A percentile compares a stretch with the other conserved stretches of the same genome.
Conservation (phyloP, 2,888 invertebrate genomes). For the Agonopterix alstromeriana region DNA sequence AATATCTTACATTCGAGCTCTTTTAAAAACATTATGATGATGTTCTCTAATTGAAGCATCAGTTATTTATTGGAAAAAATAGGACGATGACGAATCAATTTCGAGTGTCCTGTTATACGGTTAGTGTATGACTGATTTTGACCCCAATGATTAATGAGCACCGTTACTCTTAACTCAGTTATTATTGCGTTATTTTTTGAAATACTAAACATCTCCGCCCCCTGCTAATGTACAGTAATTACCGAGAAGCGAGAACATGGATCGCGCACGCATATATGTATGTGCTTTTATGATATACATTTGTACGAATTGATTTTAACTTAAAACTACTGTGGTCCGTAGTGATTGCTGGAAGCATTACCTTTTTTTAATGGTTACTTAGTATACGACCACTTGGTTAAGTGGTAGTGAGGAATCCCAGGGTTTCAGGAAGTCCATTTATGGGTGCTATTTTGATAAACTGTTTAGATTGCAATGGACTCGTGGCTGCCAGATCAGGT, state of each 20-base stretch:
- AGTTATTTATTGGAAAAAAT: conserved; percentile 15
- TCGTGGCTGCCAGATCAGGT: conserved; percentile 61
- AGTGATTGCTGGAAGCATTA: conserved; percentile 11
- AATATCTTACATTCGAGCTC: conserved; percentile 4
- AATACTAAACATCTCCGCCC: conserved; percentile 35
- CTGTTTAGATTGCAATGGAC: conserved; percentile 59
- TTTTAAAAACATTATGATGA: conserved; percentile 2
- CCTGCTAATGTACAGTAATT: conserved; percentile 37
- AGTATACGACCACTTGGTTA: conserved; percentile 15
- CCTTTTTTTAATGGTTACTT: conserved; percentile 14
- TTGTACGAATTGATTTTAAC: conserved; percentile 8
- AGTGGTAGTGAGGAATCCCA: conserved; percentile 34
- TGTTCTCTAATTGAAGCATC: conserved; percentile 9
- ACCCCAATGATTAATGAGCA: conserved; percentile 70
- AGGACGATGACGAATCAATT: conserved; percentile 53
- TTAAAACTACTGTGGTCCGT: conserved; percentile 7
- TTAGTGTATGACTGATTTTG: conserved; percentile 55
- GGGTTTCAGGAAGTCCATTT: conserved; percentile 65
- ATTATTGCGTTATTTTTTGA: conserved; percentile 62
- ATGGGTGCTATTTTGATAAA: conserved; percentile 65
- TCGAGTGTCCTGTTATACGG: conserved; percentile 34
- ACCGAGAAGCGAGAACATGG: conserved; percentile 19
- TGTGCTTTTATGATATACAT: not conserved
- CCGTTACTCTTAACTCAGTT: conserved; percentile 66
- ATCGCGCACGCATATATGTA: not conserved